These are phyloP conservation scores for Lamellibrachia luymesi DNA, from an alignment of 1,140 invertebrate genomes.

Conservation along the genomic window DNA sequence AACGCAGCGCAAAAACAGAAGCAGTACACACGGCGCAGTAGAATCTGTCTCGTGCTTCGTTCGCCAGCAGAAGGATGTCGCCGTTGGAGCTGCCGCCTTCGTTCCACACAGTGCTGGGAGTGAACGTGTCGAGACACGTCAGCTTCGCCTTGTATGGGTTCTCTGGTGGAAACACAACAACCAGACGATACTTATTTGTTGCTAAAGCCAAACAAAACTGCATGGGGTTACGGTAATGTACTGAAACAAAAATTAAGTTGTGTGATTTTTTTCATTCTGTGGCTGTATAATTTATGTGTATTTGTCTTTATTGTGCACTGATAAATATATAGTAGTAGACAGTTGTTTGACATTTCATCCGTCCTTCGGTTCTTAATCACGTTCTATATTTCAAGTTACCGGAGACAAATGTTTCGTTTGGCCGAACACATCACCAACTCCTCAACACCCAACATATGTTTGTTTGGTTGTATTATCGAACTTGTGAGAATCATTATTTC, in stretches of 20 bases:
- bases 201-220: not conserved
- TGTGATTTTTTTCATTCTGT: not conserved
- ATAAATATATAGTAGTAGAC: not conserved
- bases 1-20: not conserved
- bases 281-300: not conserved
- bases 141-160: not conserved
- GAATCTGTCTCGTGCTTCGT: not conserved
- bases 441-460: not conserved
- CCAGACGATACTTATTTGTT: not conserved
- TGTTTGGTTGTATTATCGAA: too few relatives aligned
- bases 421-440: not conserved
- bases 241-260: not conserved
- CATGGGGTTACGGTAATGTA: not conserved
- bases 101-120: not conserved
- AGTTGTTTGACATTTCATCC: too few relatives aligned
- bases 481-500: too few relatives aligned
- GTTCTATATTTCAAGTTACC: too few relatives aligned
- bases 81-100: not conserved
- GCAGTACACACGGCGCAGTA: not conserved
- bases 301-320: not conserved
- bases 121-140: not conserved
- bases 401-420: too few relatives aligned
- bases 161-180: not conserved
- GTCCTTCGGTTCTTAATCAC: too few relatives aligned
- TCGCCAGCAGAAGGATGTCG: not conserved